These are phyloP conservation scores for Caenorhabditis remanei DNA, from an alignment of 1,140 invertebrate genomes.

Conservation along the genomic window DNA sequence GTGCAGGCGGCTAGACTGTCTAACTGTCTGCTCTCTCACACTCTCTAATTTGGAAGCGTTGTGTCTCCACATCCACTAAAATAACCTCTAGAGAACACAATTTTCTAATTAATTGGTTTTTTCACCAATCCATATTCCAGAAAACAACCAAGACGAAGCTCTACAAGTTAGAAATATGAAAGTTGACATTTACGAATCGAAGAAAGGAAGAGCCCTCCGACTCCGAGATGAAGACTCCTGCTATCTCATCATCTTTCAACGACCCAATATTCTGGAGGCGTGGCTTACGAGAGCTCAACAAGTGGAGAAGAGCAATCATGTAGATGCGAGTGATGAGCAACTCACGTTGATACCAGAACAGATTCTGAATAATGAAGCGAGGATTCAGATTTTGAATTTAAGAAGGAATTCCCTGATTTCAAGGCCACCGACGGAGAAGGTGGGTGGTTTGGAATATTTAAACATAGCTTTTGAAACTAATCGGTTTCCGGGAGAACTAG, in stretches of 20 bases:
- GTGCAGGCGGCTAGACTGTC: no score
- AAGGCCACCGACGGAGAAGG: conserved; percentile 24
- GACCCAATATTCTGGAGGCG: conserved; percentile 30
- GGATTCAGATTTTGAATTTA: conserved; percentile 44
- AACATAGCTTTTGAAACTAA: no score
- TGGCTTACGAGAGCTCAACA: conserved; percentile 16
- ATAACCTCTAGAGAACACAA: no score
- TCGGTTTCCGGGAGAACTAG: no score
- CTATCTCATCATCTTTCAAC: conserved; percentile 1
- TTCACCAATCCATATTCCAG: neutral
- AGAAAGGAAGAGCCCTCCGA: conserved; percentile 4
- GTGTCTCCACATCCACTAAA: no score
- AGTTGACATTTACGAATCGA: conserved; percentile 15
- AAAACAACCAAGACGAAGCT: conserved; percentile 41
- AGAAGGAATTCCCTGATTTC: conserved; percentile 48
- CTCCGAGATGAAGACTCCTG: conserved; percentile 3
- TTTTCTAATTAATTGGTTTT: neutral
- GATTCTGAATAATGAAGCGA: conserved; percentile 37
- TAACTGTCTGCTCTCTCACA: no score
- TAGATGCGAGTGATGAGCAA: conserved; percentile 36
- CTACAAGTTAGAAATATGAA: conserved; percentile 34
- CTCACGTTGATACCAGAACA: conserved; percentile 30
- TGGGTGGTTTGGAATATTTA: neutral
- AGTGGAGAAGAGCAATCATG: conserved; percentile 39
- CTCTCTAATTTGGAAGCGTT: no score